Percentiles rank a stretch among this genome's conserved stretches.
Conservation (phyloP, 2,113 vertebrate genomes). For the Actenoides lindsayi region DNA sequence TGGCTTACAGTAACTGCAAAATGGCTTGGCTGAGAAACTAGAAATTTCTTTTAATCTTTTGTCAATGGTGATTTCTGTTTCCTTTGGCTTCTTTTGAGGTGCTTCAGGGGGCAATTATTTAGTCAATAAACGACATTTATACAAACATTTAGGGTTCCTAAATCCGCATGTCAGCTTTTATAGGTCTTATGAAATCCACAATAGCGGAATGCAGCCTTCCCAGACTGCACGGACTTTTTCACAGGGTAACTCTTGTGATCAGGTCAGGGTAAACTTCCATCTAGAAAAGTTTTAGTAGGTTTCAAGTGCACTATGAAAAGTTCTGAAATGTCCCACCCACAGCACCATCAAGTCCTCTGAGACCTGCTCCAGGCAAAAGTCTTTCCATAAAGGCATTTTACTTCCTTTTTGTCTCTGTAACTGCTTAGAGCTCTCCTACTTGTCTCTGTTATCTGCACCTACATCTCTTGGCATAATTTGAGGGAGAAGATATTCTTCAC, state of each 20-base stretch:
- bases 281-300: not conserved
- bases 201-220: not conserved
- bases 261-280: not conserved
- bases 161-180: conserved; percentile 1
- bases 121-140: not conserved
- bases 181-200: not conserved
- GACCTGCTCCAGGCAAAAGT: not conserved
- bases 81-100: conserved; percentile 27
- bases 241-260: not conserved
- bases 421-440: not conserved
- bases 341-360: not conserved
- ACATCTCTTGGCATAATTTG: not conserved
- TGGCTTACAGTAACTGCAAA: conserved; percentile 5
- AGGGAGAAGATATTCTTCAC: not conserved
- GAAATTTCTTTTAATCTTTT: conserved; percentile 31
- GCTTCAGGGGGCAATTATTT: conserved; percentile 38
- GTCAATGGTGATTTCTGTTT: conserved; percentile 19
- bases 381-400: not conserved
- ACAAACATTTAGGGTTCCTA: conserved; percentile 20
- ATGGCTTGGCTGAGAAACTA: conserved; percentile 29
- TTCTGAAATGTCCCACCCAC: not conserved
- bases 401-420: not conserved
- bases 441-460: not conserved
- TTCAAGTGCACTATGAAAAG: not conserved
- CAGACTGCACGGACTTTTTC: not conserved